phyloP scores from a whole-genome alignment of 2,888 invertebrate species.

The Pollenia angustigena region DNA sequence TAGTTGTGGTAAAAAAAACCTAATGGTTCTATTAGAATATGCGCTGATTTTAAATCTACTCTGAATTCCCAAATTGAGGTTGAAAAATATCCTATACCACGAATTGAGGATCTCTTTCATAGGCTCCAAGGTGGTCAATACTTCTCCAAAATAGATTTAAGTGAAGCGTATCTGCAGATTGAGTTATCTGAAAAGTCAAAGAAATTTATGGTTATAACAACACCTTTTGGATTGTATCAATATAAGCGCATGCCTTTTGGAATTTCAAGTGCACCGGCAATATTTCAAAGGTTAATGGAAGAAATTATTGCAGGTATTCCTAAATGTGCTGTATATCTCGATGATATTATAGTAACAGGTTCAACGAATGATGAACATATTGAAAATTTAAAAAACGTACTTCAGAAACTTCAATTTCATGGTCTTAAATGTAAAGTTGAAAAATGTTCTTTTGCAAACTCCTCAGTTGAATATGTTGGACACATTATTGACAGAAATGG shows the following conservation, averaged over 20 bases:
- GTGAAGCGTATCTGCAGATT: conserved; percentile 70
- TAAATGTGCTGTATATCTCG: conserved; percentile 63
- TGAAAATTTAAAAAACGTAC: conserved; percentile 44
- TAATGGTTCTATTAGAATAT: conserved; percentile 17
- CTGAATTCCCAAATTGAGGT: conserved; percentile 59
- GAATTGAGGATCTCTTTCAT: conserved; percentile 71
- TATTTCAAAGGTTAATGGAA: conserved; percentile 65
- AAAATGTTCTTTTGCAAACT: conserved; percentile 64
- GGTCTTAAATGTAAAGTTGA: conserved; percentile 50
- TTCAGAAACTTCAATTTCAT: conserved; percentile 4
- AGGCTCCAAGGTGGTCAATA: conserved; percentile 68
- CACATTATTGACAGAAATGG: conserved; percentile 63
- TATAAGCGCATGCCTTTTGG: conserved; percentile 68
- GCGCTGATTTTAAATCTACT: conserved; percentile 32
- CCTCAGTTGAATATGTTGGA: conserved; percentile 69
- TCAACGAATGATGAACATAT: conserved; percentile 57
- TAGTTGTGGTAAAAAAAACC: conserved; percentile 32
- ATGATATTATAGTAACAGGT: conserved; percentile 70
- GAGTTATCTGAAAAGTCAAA: conserved; percentile 63
- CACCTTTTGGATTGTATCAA: conserved; percentile 67
- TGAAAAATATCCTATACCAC: conserved; percentile 70
- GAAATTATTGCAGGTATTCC: conserved; percentile 58
- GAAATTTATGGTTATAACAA: conserved; percentile 65
- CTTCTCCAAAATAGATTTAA: conserved; percentile 70
- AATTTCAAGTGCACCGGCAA: conserved; percentile 62